Percentiles rank a stretch among this genome's conserved stretches.
phyloP scores from a whole-genome alignment of 1,140 invertebrate species.

The Grapholita molesta region DNA sequence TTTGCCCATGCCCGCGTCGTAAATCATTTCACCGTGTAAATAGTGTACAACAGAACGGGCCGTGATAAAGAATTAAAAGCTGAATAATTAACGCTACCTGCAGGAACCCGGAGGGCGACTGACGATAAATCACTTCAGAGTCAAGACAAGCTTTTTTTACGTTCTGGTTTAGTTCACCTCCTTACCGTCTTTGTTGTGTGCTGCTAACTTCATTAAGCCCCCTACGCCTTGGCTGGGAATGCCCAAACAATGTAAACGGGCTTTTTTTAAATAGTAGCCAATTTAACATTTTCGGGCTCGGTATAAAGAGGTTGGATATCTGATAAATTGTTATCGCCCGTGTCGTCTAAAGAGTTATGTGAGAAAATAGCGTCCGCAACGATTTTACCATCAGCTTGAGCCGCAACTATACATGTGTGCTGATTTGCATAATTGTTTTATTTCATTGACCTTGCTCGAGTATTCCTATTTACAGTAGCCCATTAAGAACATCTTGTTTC shows the following conservation, averaged over 20 bases:
- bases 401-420: slow-evolving; percentile 21
- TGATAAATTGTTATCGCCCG: slow-evolving; percentile 38
- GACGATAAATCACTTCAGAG: slow-evolving; percentile 68
- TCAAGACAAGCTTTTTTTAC: slow-evolving; percentile 69
- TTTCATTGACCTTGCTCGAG: not conserved
- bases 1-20: too few relatives aligned
- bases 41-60: slow-evolving; percentile 69
- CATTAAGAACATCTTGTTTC: not conserved
- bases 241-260: slow-evolving; percentile 50
- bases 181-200: slow-evolving; percentile 54
- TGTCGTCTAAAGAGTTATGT: slow-evolving; percentile 45
- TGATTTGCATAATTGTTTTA: slow-evolving; percentile 5
- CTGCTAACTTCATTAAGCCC: slow-evolving; percentile 60
- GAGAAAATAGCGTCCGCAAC: slow-evolving; percentile 35
- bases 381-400: slow-evolving; percentile 18
- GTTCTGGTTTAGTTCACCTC: slow-evolving; percentile 71
- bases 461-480: not conserved
- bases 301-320: slow-evolving; percentile 38
- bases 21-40: slow-evolving; percentile 70
- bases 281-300: slow-evolving; percentile 51
- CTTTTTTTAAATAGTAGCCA: slow-evolving; percentile 46
- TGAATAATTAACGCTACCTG: slow-evolving; percentile 74
- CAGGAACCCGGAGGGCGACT: slow-evolving; percentile 55
- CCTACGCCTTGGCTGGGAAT: slow-evolving; percentile 44
- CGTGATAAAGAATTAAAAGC: slow-evolving; percentile 76